Conservation (phyloP, 2,113 vertebrate genomes). For the Symphodus melops region DNA sequence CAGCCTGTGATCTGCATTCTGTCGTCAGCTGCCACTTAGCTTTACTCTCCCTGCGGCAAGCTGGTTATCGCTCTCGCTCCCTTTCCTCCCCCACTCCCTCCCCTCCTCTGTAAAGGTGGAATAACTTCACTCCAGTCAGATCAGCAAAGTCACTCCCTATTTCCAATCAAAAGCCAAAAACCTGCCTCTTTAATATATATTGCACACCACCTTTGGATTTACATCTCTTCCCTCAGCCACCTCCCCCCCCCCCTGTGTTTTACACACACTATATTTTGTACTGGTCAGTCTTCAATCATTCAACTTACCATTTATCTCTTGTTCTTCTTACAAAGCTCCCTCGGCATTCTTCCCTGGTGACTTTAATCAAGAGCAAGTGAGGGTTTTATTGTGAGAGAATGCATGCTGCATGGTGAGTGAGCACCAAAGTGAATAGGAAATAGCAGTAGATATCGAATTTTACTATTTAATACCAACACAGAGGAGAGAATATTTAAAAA, state of each 20-base stretch:
- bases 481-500: too few relatives aligned
- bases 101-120: conserved; percentile 39
- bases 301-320: background rate
- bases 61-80: conserved; percentile 37
- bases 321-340: background rate
- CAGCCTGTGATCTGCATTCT: conserved; percentile 71
- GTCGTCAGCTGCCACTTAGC: conserved; percentile 69
- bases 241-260: background rate
- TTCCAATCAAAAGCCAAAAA: conserved; percentile 23
- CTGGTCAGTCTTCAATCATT: too few relatives aligned
- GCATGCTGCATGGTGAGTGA: too few relatives aligned
- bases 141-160: conserved; percentile 39
- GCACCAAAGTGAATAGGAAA: background rate
- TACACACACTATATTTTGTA: background rate
- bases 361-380: background rate
- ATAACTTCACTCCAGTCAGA: conserved; percentile 38
- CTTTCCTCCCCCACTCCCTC: background rate
- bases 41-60: conserved; percentile 56
- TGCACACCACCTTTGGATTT: conserved; percentile 26
- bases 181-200: conserved; percentile 22
- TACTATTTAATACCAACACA: too few relatives aligned
- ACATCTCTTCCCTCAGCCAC: conserved; percentile 22
- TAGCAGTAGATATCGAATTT: too few relatives aligned
- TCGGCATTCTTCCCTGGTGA: background rate
- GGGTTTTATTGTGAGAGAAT: background rate